phyloP scores from a whole-genome alignment of 1,140 invertebrate species.

The Rhagoletis pomonella region DNA sequence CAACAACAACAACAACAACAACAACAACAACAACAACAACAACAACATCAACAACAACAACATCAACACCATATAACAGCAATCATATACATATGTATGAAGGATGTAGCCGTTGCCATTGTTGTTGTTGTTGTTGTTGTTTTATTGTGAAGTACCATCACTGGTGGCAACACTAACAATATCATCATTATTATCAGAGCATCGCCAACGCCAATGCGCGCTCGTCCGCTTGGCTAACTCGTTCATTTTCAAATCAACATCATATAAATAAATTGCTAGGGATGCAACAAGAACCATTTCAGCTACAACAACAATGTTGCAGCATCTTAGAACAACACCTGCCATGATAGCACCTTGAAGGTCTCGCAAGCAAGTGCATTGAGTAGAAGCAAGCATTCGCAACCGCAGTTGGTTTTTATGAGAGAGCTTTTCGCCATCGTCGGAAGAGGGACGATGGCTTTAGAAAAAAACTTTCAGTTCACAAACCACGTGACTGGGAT shows the following conservation, averaged over 20 bases:
- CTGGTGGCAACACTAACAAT: conserved; percentile 28
- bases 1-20: not conserved
- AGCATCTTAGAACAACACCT: not conserved
- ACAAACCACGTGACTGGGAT: too few species aligned
- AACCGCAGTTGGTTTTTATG: too few species aligned
- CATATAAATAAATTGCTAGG: conserved; percentile 10
- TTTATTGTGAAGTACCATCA: not conserved
- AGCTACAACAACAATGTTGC: conserved; percentile 13
- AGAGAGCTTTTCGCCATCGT: too few species aligned
- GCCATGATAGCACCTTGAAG: not conserved
- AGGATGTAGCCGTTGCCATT: not conserved
- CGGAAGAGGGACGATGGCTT: too few species aligned
- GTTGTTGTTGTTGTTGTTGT: conserved; percentile 2
- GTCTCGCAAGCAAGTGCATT: not conserved
- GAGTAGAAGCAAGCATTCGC: not conserved
- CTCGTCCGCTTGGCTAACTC: not conserved
- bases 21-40: too few species aligned
- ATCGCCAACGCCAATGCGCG: not conserved
- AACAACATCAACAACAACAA: not conserved
- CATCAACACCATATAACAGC: conserved; percentile 16
- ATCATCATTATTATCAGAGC: not conserved
- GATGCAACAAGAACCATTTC: not conserved
- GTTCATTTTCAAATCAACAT: not conserved
- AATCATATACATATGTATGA: not conserved
- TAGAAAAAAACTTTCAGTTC: not conserved